Conservation (phyloP, 2,888 invertebrate genomes). For the Noctua comes region DNA sequence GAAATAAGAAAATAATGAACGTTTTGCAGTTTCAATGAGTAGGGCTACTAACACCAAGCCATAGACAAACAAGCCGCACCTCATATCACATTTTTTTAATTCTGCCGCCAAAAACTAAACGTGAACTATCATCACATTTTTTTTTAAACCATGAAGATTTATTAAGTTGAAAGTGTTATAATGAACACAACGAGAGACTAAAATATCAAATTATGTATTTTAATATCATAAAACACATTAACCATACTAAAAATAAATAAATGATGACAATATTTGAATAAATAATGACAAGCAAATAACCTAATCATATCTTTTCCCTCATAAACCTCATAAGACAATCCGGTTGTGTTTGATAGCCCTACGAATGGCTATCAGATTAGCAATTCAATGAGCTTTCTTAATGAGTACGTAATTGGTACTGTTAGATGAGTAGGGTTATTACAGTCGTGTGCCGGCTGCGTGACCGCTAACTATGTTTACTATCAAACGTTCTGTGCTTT, state of each 20-base stretch:
- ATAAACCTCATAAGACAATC: conserved; percentile 34
- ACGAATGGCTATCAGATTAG: conserved; percentile 63
- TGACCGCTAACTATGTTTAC: conserved; percentile 45
- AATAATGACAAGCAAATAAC: conserved; percentile 8
- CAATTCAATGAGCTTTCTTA: conserved; percentile 78
- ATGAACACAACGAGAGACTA: neutral
- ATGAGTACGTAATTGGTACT: conserved; percentile 76
- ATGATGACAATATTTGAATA: conserved; percentile 24
- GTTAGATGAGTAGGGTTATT: conserved; percentile 56
- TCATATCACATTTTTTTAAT: conserved; percentile 3
- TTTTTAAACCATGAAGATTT: neutral
- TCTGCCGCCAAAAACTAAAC: conserved; percentile 19
- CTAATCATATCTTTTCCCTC: conserved; percentile 26
- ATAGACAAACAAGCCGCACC: neutral
- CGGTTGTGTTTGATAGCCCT: conserved; percentile 45
- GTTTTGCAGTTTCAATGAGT: neutral
- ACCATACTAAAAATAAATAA: conserved; percentile 8
- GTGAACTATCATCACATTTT: neutral
- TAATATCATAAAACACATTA: neutral
- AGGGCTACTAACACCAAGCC: neutral
- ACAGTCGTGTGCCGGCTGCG: conserved; percentile 27
- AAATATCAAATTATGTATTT: neutral
- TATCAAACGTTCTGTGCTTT: neutral
- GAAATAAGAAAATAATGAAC: conserved; percentile 1
- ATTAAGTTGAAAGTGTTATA: neutral